Percentiles rank a stretch among this genome's conserved stretches.
Evolutionary conservation across 2,888 invertebrate genomes (phyloP).

Genomic region (Ichneumoninae sp.): DNA sequence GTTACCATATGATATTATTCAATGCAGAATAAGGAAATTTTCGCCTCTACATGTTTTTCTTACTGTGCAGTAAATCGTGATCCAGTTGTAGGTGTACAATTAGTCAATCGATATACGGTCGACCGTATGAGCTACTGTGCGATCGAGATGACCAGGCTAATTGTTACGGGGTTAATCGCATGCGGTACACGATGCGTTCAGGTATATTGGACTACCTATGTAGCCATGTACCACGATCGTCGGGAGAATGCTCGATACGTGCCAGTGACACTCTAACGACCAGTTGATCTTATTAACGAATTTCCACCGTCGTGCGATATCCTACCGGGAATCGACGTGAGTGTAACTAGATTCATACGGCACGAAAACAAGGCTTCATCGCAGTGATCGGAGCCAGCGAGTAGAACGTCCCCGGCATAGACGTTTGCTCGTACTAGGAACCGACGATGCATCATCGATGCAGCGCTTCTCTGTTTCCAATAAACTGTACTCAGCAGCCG

Average conservation of each 20-base stretch:
- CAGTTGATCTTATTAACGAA: constrained; percentile 73
- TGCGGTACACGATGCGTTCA: constrained; percentile 49
- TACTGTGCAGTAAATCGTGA: constrained; percentile 8
- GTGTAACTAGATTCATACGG: constrained; percentile 32
- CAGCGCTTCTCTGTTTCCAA: constrained; percentile 72
- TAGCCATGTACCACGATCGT: constrained; percentile 9
- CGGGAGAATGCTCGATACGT: constrained; percentile 46
- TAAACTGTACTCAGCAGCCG: constrained; percentile 75
- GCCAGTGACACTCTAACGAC: constrained; percentile 61
- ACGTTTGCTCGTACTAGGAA: constrained; percentile 60
- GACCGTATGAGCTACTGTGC: constrained; percentile 35
- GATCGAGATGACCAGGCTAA: constrained; percentile 56
- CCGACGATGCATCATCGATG: constrained; percentile 75
- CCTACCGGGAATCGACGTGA: constrained; percentile 43
- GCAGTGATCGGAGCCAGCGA: constrained; percentile 9
- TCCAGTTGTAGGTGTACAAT: constrained; percentile 37
- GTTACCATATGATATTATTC: background rate
- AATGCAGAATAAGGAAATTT: background rate
- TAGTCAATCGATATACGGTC: constrained; percentile 55
- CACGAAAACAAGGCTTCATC: constrained; percentile 66
- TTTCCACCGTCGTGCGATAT: constrained; percentile 65
- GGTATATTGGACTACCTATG: constrained; percentile 25
- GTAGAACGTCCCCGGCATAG: background rate
- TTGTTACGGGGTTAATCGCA: constrained; percentile 56
- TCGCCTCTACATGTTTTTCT: background rate